A percentile compares a stretch with the other conserved stretches of the same genome.
phyloP scores from a whole-genome alignment of 1,140 invertebrate genomes.

The Drosophila miranda region DNA sequence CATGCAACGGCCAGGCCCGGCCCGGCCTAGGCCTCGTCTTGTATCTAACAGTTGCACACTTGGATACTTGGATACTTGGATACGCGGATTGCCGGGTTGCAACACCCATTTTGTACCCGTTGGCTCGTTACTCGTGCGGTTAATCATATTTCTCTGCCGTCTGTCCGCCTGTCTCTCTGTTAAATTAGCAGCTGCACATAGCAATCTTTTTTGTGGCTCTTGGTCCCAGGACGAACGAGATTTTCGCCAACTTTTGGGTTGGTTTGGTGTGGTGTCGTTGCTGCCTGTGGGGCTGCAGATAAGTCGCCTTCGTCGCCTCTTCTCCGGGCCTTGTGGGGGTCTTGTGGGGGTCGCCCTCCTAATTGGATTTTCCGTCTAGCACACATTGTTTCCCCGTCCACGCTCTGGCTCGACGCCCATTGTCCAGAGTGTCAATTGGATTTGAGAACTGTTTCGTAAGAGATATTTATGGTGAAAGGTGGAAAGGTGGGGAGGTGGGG shows the following conservation, averaged over 20 bases:
- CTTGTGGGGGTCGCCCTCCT: slow-evolving; percentile 9
- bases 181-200: slow-evolving; percentile 65
- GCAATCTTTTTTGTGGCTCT: too few species aligned
- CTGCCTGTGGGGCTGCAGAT: slow-evolving; percentile 16
- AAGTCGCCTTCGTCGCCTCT: slow-evolving; percentile 16
- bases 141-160: slow-evolving; percentile 63
- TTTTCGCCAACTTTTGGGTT: neutral
- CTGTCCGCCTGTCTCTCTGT: slow-evolving; percentile 13
- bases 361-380: slow-evolving; percentile 53
- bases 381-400: slow-evolving; percentile 15
- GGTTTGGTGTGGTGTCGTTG: too few species aligned
- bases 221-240: slow-evolving; percentile 6
- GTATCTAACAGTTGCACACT: slow-evolving; percentile 53
- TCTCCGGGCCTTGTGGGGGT: slow-evolving; percentile 26
- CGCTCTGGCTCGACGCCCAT: slow-evolving; percentile 23
- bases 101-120: slow-evolving; percentile 65
- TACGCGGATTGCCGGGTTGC: slow-evolving; percentile 49
- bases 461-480: slow-evolving; percentile 7
- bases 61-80: slow-evolving; percentile 16
- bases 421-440: slow-evolving; percentile 44
- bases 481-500: neutral
- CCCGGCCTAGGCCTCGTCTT: slow-evolving; percentile 20
- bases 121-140: slow-evolving; percentile 45
- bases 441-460: slow-evolving; percentile 42
- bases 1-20: slow-evolving; percentile 46